Conservation (phyloP, 2,113 vertebrate species). For the Capreolus pygargus region DNA sequence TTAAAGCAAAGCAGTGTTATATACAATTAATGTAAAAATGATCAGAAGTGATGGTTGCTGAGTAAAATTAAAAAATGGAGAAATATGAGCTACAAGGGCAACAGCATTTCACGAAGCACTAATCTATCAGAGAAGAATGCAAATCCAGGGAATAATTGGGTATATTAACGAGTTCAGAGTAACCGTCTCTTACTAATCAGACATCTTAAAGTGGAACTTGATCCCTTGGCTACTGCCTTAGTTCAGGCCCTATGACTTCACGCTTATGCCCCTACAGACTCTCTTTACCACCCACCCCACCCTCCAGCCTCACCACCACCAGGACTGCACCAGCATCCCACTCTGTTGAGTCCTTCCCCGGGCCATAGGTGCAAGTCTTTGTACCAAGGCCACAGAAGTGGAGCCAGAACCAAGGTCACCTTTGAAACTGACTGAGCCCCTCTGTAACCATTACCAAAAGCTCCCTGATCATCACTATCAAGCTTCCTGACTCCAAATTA, state of each 20-base stretch:
- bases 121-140: constrained; percentile 22
- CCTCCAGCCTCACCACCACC: neutral
- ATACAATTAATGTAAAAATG: constrained; percentile 66
- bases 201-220: neutral
- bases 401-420: neutral
- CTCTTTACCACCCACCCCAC: neutral
- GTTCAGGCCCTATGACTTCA: neutral
- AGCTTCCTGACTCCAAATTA: neutral
- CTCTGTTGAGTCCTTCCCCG: neutral
- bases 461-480: neutral
- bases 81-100: constrained; percentile 32
- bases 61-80: constrained; percentile 41
- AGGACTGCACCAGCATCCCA: neutral
- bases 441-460: neutral
- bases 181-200: neutral
- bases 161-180: constrained; percentile 19
- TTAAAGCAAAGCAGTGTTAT: constrained; percentile 63
- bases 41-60: constrained; percentile 67
- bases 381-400: neutral
- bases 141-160: constrained; percentile 40
- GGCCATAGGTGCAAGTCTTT: neutral
- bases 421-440: neutral
- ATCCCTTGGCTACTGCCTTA: neutral
- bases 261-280: rapidly evolving
- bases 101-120: neutral